Evolutionary conservation across 2,797 vertebrate species (phyloP).

Genomic region (Semaprochilodus insignis): DNA sequence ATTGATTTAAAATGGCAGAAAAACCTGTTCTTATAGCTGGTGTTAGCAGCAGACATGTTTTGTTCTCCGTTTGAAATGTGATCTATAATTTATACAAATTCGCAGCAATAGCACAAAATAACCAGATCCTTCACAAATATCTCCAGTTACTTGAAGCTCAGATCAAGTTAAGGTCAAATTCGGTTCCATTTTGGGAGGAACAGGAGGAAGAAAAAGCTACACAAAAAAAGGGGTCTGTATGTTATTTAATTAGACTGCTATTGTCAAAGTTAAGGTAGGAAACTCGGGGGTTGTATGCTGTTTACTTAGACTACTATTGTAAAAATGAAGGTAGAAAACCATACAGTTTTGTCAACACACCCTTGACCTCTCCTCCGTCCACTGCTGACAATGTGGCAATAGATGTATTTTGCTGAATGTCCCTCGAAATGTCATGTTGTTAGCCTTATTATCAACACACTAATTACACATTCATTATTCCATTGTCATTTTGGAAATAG

Average conservation of each 20-base stretch:
- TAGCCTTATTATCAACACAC: slow-evolving; percentile 67
- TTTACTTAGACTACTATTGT: neutral
- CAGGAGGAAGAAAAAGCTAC: neutral
- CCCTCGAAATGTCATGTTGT: slow-evolving; percentile 76
- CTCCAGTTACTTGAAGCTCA: neutral
- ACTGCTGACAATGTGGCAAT: slow-evolving; percentile 56
- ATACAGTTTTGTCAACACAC: neutral
- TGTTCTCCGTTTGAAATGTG: neutral
- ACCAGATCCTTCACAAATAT: neutral
- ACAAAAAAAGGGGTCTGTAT: too few relatives aligned
- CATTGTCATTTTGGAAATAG: slow-evolving; percentile 74
- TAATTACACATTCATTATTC: slow-evolving; percentile 77
- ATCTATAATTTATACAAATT: neutral
- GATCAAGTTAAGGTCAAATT: neutral
- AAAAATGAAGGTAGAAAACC: neutral
- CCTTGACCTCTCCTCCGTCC: slow-evolving; percentile 53
- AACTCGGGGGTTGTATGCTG: too few relatives aligned
- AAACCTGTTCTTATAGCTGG: neutral
- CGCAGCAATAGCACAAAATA: neutral
- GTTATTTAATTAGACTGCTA: too few relatives aligned
- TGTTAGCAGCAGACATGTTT: neutral
- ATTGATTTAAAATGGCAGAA: slow-evolving; percentile 20
- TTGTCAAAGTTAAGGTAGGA: too few relatives aligned
- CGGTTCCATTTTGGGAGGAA: neutral
- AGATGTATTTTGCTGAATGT: slow-evolving; percentile 58